Evolutionary conservation across 92 coral and sea anemone genomes (phyloP), one percentile per base, ranked within the genome.

Genomic region (Actinostola sp.): DNA sequence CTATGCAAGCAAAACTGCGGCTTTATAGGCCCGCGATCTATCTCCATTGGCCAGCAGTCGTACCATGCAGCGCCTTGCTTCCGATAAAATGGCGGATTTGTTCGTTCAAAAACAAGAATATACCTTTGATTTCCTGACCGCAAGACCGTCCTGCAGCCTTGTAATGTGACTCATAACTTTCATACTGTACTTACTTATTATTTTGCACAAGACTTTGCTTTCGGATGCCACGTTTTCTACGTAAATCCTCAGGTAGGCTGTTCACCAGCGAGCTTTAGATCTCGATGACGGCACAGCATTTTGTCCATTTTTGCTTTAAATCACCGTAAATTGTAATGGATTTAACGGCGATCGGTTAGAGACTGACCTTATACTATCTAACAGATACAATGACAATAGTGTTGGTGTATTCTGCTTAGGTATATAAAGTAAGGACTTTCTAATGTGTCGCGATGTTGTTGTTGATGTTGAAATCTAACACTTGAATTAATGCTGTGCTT

Each of bases 191-290:
- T 57, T 24, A 1, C 38, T 4, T 51, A 39, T 53, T 13, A 26
- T 20, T 15, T 1, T 25, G 59, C 35, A 1, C 46, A 38, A 53
- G 70, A 54, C 27, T 53, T 46, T 56, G 58, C 60, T 65, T 72
- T 90, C 97, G 97, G 64, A 90, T 90, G 97, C 97, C 83, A 62
- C 97, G 97, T 39, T 90, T 90, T 77, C 78, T 86, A 60, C 82
- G 92, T 80, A 90, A 87, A 73, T 73, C 97, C 35, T 80, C 92
- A 63, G 84, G 85, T 65, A 84, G 67, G 39, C 54, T 38, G 56
- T 41, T 26, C 55, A 20, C 50, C 23, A 36, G 11, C 11, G 42
- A 36, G 6, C 11, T 4, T 4, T 4, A 36, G 11, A 46, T 46
- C 53, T 46, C 53, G 17, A 16, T 46, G 42, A 36, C n/a, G 42